Percentiles rank a stretch among this genome's conserved stretches.
phyloP scores from a whole-genome alignment of 2,113 vertebrate species.

The Pygoscelis antarcticus region DNA sequence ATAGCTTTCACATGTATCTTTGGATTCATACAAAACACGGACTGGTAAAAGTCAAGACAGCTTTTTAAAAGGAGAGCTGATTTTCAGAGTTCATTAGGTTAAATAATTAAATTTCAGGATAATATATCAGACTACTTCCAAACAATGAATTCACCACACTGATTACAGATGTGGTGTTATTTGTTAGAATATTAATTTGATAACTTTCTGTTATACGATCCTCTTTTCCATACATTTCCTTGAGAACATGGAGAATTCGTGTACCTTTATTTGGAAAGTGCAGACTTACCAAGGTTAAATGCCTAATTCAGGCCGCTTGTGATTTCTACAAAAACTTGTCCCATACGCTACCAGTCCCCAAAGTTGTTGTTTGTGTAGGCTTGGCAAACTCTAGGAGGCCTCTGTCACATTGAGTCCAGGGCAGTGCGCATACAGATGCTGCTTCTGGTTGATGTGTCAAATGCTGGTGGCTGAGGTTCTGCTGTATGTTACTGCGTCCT shows the following conservation, averaged over 20 bases:
- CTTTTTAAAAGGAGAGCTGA: not conserved
- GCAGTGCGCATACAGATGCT: fast-evolving
- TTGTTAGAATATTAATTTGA: not conserved
- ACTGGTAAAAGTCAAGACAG: not conserved
- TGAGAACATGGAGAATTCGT: not conserved
- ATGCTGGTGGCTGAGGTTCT: not conserved
- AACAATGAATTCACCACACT: not conserved
- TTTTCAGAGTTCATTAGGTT: not conserved
- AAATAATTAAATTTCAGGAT: not conserved
- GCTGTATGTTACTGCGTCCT: not conserved
- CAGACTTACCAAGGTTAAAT: not conserved
- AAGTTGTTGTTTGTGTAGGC: not conserved
- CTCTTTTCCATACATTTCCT: not conserved
- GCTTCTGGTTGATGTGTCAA: not conserved
- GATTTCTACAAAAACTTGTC: not conserved
- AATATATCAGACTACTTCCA: not conserved
- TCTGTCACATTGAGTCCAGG: fast-evolving
- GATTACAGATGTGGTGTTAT: not conserved
- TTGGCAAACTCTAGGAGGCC: not conserved
- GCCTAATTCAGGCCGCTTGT: not conserved
- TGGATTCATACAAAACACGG: not conserved
- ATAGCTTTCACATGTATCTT: not conserved
- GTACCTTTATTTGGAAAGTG: not conserved
- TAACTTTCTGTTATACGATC: fast-evolving
- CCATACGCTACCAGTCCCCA: fast-evolving